A percentile compares a stretch with the other conserved stretches of the same genome.
Evolutionary conservation across 2,888 invertebrate genomes (phyloP).

Genomic region (Xanthia icteritia): DNA sequence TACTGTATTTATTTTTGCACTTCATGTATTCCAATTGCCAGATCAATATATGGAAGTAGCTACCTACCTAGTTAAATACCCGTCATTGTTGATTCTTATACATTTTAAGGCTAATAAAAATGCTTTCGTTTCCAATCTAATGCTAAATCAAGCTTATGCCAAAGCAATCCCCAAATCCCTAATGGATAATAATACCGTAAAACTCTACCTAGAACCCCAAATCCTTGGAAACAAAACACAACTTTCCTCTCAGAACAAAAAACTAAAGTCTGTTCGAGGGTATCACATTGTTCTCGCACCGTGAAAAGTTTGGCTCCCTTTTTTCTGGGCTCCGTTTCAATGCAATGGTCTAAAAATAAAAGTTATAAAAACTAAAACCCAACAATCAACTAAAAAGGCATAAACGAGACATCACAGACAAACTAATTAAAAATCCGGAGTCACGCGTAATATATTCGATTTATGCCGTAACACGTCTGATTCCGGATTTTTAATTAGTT

Average conservation of each 20-base stretch:
- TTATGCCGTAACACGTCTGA: no score
- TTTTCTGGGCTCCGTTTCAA: neutral
- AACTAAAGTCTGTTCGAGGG: neutral
- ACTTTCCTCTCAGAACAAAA: neutral
- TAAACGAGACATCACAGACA: no score
- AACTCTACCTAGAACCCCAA: neutral
- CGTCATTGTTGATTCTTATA: neutral
- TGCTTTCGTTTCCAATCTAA: neutral
- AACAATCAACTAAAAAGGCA: no score
- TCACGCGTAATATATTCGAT: no score
- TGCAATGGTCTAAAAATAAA: neutral
- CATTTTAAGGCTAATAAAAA: neutral
- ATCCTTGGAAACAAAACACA: neutral
- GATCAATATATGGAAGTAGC: neutral
- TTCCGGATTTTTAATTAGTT: no score
- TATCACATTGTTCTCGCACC: neutral
- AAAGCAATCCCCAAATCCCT: neutral
- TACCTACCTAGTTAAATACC: neutral
- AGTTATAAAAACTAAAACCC: no score
- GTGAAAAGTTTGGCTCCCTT: neutral
- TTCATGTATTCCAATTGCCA: neutral
- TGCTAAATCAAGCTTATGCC: neutral
- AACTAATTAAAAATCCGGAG: no score
- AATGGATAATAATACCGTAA: neutral
- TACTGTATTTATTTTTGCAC: slow-evolving; percentile 14